A percentile compares a stretch with the other conserved stretches of the same genome.
These are phyloP conservation scores for Heteropelma amictum DNA, from an alignment of 2,888 invertebrate genomes.

Conservation along the genomic window DNA sequence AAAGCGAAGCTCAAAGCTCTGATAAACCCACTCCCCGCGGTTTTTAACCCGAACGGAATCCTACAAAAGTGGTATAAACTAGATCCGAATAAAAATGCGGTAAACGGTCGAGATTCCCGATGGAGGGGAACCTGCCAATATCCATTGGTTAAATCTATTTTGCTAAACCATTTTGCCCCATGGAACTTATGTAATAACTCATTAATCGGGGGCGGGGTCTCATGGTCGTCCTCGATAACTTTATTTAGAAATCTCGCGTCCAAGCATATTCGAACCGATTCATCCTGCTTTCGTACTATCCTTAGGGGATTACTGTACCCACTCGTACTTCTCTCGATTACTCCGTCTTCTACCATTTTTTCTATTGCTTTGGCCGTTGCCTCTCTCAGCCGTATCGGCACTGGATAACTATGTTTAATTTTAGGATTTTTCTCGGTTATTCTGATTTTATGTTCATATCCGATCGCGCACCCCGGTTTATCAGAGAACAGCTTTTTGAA, in stretches of 20 bases:
- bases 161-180: slow-evolving; percentile 50
- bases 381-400: background rate
- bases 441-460: background rate
- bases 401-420: background rate
- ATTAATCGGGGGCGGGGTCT: slow-evolving; percentile 56
- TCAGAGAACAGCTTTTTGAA: background rate
- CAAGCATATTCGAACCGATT: slow-evolving; percentile 64
- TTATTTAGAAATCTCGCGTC: slow-evolving; percentile 67
- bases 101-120: slow-evolving; percentile 41
- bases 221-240: slow-evolving; percentile 64
- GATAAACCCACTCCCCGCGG: slow-evolving; percentile 62
- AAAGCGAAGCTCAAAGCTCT: slow-evolving; percentile 58
- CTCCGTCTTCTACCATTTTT: slow-evolving; percentile 58
- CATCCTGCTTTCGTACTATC: slow-evolving; percentile 65
- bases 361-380: slow-evolving; percentile 29
- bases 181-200: slow-evolving; percentile 57
- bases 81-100: slow-evolving; percentile 46
- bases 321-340: slow-evolving; percentile 55
- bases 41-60: slow-evolving; percentile 66
- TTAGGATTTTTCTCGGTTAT: background rate
- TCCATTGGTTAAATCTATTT: slow-evolving; percentile 56
- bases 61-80: slow-evolving; percentile 57
- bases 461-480: background rate
- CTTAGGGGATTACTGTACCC: slow-evolving; percentile 65
- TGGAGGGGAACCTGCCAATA: slow-evolving; percentile 56